Evolutionary conservation across 2,888 invertebrate species (phyloP).

Genomic region (Cephalotes varians): DNA sequence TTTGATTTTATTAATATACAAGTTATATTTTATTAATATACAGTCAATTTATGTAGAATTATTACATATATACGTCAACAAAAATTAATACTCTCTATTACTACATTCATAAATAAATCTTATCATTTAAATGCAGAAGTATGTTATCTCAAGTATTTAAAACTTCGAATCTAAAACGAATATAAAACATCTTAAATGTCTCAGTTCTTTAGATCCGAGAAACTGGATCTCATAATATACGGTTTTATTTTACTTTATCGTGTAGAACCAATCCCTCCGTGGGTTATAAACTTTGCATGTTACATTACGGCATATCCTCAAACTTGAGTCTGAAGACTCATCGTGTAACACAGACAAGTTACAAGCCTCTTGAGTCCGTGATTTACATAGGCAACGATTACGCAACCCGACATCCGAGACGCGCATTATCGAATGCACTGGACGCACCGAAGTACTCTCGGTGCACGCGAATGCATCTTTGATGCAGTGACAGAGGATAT

Average conservation of each 20-base stretch:
- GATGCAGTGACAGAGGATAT: conserved; percentile 17
- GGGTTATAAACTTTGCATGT: conserved; percentile 33
- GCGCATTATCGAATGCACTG: conserved; percentile 49
- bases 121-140: neutral
- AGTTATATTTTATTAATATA: too few species aligned
- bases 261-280: conserved; percentile 8
- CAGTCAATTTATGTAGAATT: neutral
- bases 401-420: conserved; percentile 23
- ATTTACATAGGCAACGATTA: conserved; percentile 49
- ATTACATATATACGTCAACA: neutral
- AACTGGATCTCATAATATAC: conserved; percentile 8
- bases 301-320: conserved; percentile 26
- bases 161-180: neutral
- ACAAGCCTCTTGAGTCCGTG: conserved; percentile 42
- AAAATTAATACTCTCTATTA: neutral
- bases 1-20: neutral
- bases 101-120: neutral
- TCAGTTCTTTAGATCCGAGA: neutral
- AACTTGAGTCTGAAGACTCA: conserved; percentile 34
- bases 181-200: neutral
- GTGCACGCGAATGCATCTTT: conserved; percentile 39
- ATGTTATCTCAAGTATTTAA: neutral
- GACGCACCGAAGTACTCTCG: conserved; percentile 28
- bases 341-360: conserved; percentile 35
- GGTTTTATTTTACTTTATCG: conserved; percentile 17